Percentiles rank a stretch among this genome's conserved stretches.
These are phyloP conservation scores for Caenorhabditis tropicalis DNA, from an alignment of 1,140 invertebrate genomes.

Conservation along the genomic window DNA sequence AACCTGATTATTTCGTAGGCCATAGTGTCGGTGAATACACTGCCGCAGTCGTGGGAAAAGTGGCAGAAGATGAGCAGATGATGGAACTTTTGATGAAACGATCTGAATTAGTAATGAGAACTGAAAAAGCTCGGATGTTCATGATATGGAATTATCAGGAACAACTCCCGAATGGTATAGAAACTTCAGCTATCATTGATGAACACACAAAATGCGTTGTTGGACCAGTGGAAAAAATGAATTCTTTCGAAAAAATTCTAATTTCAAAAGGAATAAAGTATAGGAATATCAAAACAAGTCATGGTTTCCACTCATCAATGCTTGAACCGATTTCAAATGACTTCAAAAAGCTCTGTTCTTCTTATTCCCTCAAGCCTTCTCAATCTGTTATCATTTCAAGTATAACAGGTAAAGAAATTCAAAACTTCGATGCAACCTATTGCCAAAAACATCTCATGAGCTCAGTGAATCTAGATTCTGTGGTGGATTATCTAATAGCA, in stretches of 20 bases:
- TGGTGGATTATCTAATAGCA: slow-evolving; percentile 42
- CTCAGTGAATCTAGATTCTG: slow-evolving; percentile 60
- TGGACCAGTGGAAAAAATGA: slow-evolving; percentile 48
- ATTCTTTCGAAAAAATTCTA: slow-evolving; percentile 50
- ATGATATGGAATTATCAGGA: slow-evolving; percentile 16
- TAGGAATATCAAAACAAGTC: slow-evolving; percentile 50
- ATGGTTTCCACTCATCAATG: slow-evolving; percentile 65
- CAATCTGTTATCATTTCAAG: slow-evolving; percentile 58
- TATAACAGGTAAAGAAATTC: slow-evolving; percentile 56
- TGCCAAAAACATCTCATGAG: slow-evolving; percentile 59
- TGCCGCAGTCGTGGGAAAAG: slow-evolving; percentile 54
- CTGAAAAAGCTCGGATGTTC: slow-evolving; percentile 61
- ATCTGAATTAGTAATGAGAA: slow-evolving; percentile 51
- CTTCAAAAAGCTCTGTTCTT: slow-evolving; percentile 46
- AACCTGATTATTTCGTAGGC: slow-evolving; percentile 57
- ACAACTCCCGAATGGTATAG: slow-evolving; percentile 52
- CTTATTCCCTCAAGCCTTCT: neutral
- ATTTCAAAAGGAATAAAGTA: slow-evolving; percentile 44
- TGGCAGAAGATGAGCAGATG: slow-evolving; percentile 44
- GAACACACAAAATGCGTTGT: slow-evolving; percentile 55
- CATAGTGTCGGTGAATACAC: slow-evolving; percentile 66
- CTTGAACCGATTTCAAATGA: slow-evolving; percentile 58
- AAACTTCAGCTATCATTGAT: slow-evolving; percentile 59
- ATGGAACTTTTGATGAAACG: slow-evolving; percentile 55
- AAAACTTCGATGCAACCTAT: slow-evolving; percentile 53